Percentiles rank a stretch among this genome's conserved stretches.
Conservation (phyloP, 2,888 invertebrate species). For the Adelognathus sp. region DNA sequence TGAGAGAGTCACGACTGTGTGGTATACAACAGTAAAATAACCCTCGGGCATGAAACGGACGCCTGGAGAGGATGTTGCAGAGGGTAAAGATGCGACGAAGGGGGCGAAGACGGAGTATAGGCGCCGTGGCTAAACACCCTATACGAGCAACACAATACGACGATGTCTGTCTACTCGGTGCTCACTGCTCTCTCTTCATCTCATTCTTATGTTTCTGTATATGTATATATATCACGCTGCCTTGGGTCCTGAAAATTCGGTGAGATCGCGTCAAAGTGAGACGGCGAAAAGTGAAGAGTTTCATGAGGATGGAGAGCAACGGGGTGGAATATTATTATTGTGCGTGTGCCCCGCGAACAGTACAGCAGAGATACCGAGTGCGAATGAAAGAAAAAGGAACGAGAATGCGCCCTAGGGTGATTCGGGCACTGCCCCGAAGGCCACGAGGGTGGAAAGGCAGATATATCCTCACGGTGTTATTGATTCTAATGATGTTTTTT, state of each 20-base stretch:
- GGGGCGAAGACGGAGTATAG: conserved; percentile 10
- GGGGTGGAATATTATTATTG: conserved; percentile 66
- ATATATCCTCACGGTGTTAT: conserved; percentile 68
- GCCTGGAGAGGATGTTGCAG: conserved; percentile 7
- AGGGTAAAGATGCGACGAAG: conserved; percentile 25
- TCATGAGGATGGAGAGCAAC: conserved; percentile 70
- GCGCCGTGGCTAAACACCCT: conserved; percentile 24
- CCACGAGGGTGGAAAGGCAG: conserved; percentile 55
- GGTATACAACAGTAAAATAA: conserved; percentile 13
- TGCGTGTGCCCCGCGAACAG: conserved; percentile 62
- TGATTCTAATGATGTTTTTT: conserved; percentile 79
- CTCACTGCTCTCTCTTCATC: conserved; percentile 53
- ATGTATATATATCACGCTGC: not conserved
- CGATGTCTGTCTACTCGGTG: conserved; percentile 47
- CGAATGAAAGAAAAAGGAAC: conserved; percentile 21
- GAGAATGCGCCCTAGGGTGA: conserved; percentile 37
- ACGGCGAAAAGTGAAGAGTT: conserved; percentile 71
- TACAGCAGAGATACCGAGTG: conserved; percentile 15
- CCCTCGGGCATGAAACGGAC: conserved; percentile 36
- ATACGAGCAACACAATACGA: conserved; percentile 33
- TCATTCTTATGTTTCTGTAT: not conserved
- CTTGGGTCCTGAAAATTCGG: not conserved
- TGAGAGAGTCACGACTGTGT: conserved; percentile 16
- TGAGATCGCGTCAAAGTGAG: conserved; percentile 59
- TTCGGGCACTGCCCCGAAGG: conserved; percentile 47